Conservation (phyloP, 2,888 invertebrate genomes). For the Cremastinae sp. region DNA sequence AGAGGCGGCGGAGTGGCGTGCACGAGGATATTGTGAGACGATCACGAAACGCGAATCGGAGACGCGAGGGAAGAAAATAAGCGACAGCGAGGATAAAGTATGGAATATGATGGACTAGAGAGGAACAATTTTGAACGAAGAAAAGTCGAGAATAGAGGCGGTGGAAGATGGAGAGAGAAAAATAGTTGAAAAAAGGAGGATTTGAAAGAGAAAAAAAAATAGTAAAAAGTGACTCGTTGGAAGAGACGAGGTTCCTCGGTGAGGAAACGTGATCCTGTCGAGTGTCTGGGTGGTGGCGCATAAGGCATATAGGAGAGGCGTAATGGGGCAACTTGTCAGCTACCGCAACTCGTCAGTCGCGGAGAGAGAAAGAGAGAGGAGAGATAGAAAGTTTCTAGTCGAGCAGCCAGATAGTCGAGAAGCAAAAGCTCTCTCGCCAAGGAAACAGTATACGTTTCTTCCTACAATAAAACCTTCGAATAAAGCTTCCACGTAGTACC, state of each 20-base stretch:
- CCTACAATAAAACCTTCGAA: conserved; percentile 5
- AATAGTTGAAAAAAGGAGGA: conserved; percentile 52
- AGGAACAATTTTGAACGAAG: conserved; percentile 26
- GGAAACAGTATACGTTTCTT: conserved; percentile 23
- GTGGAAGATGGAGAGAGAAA: conserved; percentile 38
- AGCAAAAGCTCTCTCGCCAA: conserved; percentile 2
- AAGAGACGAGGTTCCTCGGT: conserved; percentile 71
- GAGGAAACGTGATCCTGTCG: conserved; percentile 72
- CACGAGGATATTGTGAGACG: conserved; percentile 6
- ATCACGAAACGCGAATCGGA: conserved; percentile 7
- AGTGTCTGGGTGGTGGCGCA: conserved; percentile 73
- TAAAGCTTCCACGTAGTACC: conserved; percentile 31
- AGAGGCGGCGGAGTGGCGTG: neutral
- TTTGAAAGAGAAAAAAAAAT: no score
- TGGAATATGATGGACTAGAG: conserved; percentile 55
- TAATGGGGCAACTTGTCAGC: conserved; percentile 77
- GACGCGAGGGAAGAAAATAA: conserved; percentile 38
- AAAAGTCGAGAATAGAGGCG: neutral
- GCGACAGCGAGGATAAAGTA: conserved; percentile 62
- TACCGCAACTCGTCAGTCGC: conserved; percentile 74
- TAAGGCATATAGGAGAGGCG: conserved; percentile 68
- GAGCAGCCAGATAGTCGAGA: neutral
- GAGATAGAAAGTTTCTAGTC: conserved; percentile 14
- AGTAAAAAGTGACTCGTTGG: conserved; percentile 31
- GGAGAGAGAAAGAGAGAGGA: conserved; percentile 61